Base-by-base conservation (phyloP, 2,113 vertebrate genomes). In the Natator depressus region DNA sequence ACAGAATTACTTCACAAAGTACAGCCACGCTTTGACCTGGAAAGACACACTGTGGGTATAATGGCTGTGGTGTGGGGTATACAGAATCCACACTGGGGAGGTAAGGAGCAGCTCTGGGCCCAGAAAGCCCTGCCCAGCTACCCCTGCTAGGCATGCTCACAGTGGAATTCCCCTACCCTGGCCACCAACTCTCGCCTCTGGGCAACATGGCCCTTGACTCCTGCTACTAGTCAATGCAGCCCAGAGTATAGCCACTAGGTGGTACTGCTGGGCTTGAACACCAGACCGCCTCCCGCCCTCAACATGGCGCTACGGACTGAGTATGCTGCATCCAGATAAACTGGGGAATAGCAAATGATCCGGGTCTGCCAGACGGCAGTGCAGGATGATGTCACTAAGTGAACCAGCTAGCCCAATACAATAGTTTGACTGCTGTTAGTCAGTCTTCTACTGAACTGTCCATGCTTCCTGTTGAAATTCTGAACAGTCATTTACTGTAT, bases 361-460 rank as follows among this genome's bases (percentile, higher is more conserved):
- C 8, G 19, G 35, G 8, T 53, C 53, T 81, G 65, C 55, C 3
- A 1, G 1, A 1, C 54, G 27, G 80, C 79, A 14, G 50, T 57
- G 65, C 17, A 85, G 75, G 75, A 81, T 87, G 11, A 51, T 12
- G 47, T 85, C 89, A 55, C 81, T 65, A 78, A 46, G 72, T 84
- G 57, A 85, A 62, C 81, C 88, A 95, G 89, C 88, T 85, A 42
- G 83, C 82, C 13, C 69, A 91, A n/a, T 62, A n/a, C 49, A n/a
- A 35, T 19, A 22, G 16, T 42, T 92, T 80, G 80, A 20, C 31
- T 95, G 38, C 65, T 91, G 82, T 85, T 82, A 62, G 42, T 84
- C 91, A 93, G 92, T 91, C 69, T 96, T 96, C 80, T 76, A 93
- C 85, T 89, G 84, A 47, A 35, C 6, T 94, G 69, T 16, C 54